Evolutionary conservation across 2,888 invertebrate species (phyloP), one percentile per base, ranked within the genome.

Genomic region (Molorchus minor): DNA sequence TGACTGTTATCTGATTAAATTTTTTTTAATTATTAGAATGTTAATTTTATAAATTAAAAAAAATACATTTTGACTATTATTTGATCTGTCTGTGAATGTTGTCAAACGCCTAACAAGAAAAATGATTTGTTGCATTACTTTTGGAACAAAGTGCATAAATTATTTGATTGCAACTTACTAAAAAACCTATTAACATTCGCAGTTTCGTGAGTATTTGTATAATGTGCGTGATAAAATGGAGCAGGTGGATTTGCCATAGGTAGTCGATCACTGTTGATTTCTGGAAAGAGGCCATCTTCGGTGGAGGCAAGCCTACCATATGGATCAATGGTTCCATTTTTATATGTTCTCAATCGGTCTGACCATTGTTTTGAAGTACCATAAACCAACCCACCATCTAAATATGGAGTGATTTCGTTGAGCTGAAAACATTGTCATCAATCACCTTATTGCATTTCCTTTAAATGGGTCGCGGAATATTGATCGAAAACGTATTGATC

Each of bases 301-400:
- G 80, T 78, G 35, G 75, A 79, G 7, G 84, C 84, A n/a, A 84
- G 69, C 20, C 75, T 69, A 8, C 84, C 84, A 62, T 80, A 61
- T 15, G 75, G 73, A 65, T 80, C 82, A 8, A 85, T 62, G 1
- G 76, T 77, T n/a, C 85, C 85, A 64, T 83, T 80, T 15, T 74
- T 66, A 59, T 82, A 80, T 1, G 80, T 80, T 47, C 86, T 72
- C 30, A 86, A 76, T 20, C 82, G 79, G 73, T 86, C 85, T 1
- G 85, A 79, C 85, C 86, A 86, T 35, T 84, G 83, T 70, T 85
- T 85, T 5, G 83, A 81, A 0, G 82, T 83, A 1, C 86, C 87
- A 72, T 87, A 87, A 57, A 85, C 81, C n/a, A 86, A 77, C 8
- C 85, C 85, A 1, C 86, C 87, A 71, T 87, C 87, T 40, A 87